phyloP scores from a whole-genome alignment of 2,113 vertebrate genomes.

The Lasiurus cinereus region DNA sequence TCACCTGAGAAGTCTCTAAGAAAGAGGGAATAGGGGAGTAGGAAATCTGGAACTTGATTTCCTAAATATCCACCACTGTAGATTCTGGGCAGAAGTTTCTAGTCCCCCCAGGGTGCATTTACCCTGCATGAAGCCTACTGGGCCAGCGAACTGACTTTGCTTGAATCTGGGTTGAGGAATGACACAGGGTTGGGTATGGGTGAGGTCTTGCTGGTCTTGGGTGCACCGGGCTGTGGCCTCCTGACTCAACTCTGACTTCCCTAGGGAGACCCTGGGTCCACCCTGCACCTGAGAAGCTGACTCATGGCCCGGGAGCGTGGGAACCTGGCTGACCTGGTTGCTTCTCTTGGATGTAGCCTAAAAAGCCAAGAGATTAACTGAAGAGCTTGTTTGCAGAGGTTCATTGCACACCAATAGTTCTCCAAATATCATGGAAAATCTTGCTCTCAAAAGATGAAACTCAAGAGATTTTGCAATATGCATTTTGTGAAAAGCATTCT shows the following conservation, averaged over 20 bases:
- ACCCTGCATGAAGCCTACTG: background rate
- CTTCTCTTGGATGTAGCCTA: background rate
- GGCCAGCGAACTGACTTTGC: background rate
- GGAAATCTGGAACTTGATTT: background rate
- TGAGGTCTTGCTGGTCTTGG: background rate
- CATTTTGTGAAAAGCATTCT: background rate
- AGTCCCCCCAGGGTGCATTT: background rate
- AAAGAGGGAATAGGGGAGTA: no score
- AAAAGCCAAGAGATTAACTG: background rate
- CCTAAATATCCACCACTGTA: background rate
- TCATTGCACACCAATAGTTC: background rate
- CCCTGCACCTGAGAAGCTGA: background rate
- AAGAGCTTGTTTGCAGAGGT: background rate
- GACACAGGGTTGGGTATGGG: background rate
- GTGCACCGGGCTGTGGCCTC: background rate
- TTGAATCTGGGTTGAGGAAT: background rate
- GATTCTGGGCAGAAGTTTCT: background rate
- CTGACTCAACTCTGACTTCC: background rate
- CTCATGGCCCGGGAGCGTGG: fast-evolving
- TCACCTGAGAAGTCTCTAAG: background rate
- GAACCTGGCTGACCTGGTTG: no score
- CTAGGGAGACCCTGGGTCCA: background rate
- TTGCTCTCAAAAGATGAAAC: background rate
- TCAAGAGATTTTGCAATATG: background rate
- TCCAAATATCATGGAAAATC: background rate